These are phyloP conservation scores for Stenurella melanura DNA, from an alignment of 2,888 invertebrate species.

Conservation along the genomic window DNA sequence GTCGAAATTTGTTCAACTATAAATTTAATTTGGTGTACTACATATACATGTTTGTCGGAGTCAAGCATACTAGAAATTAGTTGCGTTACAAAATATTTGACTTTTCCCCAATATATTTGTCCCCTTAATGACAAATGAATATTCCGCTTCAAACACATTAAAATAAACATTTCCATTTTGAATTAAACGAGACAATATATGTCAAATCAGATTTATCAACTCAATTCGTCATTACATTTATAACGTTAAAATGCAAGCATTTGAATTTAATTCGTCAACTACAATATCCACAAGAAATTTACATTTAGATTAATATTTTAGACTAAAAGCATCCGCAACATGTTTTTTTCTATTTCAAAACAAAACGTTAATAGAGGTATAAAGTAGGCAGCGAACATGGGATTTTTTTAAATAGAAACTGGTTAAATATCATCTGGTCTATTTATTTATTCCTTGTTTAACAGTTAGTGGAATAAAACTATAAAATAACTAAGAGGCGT, in stretches of 20 bases:
- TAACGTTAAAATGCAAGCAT: neutral
- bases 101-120: neutral
- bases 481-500: too few species aligned
- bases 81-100: too few species aligned
- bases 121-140: neutral
- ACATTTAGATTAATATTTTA: neutral
- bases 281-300: neutral
- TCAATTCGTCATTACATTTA: neutral
- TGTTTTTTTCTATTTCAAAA: neutral
- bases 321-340: neutral
- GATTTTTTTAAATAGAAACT: neutral
- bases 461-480: too few species aligned
- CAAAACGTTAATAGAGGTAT: neutral
- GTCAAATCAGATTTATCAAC: neutral
- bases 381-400: too few species aligned
- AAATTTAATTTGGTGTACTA: too few species aligned
- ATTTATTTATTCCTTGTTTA: too few species aligned
- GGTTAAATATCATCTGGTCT: neutral
- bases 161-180: neutral
- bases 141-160: neutral
- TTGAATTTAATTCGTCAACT: neutral
- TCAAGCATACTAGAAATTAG: too few species aligned
- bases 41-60: too few species aligned
- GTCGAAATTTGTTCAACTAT: too few species aligned
- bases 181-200: neutral